A percentile compares a stretch with the other conserved stretches of the same genome.
phyloP scores from a whole-genome alignment of 2,113 vertebrate genomes.

The Saccopteryx bilineata region DNA sequence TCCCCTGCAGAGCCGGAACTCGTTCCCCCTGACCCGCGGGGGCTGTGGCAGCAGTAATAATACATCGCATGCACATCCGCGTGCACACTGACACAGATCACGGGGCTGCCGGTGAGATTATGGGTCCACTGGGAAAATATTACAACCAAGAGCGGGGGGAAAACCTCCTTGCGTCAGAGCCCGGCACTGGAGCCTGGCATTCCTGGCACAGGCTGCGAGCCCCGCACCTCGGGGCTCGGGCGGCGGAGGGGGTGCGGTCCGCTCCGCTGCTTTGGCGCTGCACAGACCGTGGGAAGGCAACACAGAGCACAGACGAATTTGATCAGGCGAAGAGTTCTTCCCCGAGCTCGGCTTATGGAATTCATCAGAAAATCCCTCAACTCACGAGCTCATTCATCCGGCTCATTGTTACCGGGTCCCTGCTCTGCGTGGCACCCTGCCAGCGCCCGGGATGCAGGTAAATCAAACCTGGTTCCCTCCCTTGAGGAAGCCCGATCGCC shows the following conservation, averaged over 20 bases:
- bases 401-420: fast-evolving
- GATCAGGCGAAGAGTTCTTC: fast-evolving
- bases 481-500: background rate
- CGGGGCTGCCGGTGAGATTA: background rate
- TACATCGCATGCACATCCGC: background rate
- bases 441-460: background rate
- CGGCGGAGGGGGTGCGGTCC: fast-evolving
- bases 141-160: background rate
- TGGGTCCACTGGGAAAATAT: background rate
- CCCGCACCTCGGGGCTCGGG: too few relatives aligned
- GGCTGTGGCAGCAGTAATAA: background rate
- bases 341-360: background rate
- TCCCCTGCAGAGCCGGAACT: background rate
- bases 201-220: fast-evolving
- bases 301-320: background rate
- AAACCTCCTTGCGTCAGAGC: background rate
- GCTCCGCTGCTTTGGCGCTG: fast-evolving
- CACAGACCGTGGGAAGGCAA: background rate
- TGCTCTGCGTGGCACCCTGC: fast-evolving
- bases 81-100: background rate
- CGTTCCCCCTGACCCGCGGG: fast-evolving
- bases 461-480: fast-evolving
- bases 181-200: fast-evolving
- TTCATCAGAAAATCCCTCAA: background rate
- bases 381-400: too few relatives aligned